A percentile compares a stretch with the other conserved stretches of the same genome.
phyloP scores from a whole-genome alignment of 2,797 vertebrate species.

The Betta splendens region DNA sequence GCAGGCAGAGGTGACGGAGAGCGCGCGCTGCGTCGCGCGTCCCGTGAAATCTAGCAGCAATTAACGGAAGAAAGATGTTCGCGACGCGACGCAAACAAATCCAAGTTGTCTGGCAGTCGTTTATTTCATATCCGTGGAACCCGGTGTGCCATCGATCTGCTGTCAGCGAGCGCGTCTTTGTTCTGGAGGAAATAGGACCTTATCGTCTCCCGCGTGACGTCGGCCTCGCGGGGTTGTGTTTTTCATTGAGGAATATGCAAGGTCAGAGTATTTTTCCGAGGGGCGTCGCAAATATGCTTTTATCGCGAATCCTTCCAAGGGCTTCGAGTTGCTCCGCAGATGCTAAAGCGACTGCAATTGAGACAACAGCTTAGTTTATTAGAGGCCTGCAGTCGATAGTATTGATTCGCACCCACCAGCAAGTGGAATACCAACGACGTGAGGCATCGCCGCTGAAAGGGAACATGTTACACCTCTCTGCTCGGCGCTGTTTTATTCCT shows the following conservation, averaged over 20 bases:
- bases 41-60: background rate
- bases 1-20: background rate
- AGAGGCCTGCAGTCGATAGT: conserved; percentile 74
- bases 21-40: too few relatives aligned
- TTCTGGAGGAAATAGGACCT: conserved; percentile 12
- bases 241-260: conserved; percentile 11
- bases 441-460: conserved; percentile 62
- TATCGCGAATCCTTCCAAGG: conserved; percentile 48
- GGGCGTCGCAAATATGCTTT: conserved; percentile 27
- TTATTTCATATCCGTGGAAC: conserved; percentile 2
- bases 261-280: conserved; percentile 29
- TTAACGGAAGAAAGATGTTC: background rate
- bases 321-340: conserved; percentile 69
- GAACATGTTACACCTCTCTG: conserved; percentile 53
- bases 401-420: conserved; percentile 71
- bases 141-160: conserved; percentile 20
- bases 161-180: conserved; percentile 10
- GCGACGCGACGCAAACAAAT: background rate
- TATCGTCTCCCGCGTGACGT: conserved; percentile 1
- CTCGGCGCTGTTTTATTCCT: conserved; percentile 7
- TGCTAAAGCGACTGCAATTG: conserved; percentile 77
- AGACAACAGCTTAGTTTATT: conserved; percentile 82
- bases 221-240: conserved; percentile 10
- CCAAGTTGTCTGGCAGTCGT: background rate
- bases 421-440: conserved; percentile 77